Conservation (phyloP, 2,888 invertebrate genomes). For the Cerastoderma edule region DNA sequence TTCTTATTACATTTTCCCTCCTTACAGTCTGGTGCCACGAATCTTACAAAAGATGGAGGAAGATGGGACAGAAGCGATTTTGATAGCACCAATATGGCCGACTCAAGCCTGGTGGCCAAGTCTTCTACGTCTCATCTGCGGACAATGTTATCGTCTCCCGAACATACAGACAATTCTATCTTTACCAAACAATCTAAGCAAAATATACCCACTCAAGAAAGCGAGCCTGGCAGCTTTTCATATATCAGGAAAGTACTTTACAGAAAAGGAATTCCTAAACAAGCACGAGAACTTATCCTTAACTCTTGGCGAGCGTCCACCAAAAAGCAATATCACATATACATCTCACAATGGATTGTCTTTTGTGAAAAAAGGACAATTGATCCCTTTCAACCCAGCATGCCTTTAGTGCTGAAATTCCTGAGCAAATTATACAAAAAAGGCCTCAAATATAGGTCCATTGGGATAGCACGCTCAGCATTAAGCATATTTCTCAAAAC, state of each 20-base stretch:
- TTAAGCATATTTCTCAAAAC: too few species aligned
- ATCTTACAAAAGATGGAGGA: slow-evolving; percentile 31
- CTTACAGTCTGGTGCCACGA: slow-evolving; percentile 44
- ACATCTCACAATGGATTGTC: slow-evolving; percentile 38
- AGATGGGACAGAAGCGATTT: slow-evolving; percentile 26
- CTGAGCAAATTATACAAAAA: too few species aligned
- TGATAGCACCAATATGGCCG: slow-evolving; percentile 41
- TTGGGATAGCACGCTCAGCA: too few species aligned
- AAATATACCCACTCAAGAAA: slow-evolving; percentile 33
- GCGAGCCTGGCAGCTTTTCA: slow-evolving; percentile 45
- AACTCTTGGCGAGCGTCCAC: slow-evolving; percentile 54
- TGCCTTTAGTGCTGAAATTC: too few species aligned
- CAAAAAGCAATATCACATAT: slow-evolving; percentile 34
- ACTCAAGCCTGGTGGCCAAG: slow-evolving; percentile 41
- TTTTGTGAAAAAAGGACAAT: slow-evolving; percentile 21
- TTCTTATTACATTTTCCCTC: slow-evolving; percentile 48
- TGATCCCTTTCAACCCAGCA: background rate
- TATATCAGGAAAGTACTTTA: slow-evolving; percentile 42
- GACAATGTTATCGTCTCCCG: slow-evolving; percentile 18
- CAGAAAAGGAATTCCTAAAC: slow-evolving; percentile 33
- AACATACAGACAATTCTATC: slow-evolving; percentile 13
- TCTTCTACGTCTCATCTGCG: slow-evolving; percentile 16
- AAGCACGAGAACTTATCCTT: slow-evolving; percentile 37
- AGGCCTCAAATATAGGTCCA: too few species aligned
- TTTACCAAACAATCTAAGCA: slow-evolving; percentile 27